A percentile compares a stretch with the other conserved stretches of the same genome.
These are phyloP conservation scores for Neoarius graeffei DNA, from an alignment of 2,113 vertebrate genomes.

Conservation along the genomic window DNA sequence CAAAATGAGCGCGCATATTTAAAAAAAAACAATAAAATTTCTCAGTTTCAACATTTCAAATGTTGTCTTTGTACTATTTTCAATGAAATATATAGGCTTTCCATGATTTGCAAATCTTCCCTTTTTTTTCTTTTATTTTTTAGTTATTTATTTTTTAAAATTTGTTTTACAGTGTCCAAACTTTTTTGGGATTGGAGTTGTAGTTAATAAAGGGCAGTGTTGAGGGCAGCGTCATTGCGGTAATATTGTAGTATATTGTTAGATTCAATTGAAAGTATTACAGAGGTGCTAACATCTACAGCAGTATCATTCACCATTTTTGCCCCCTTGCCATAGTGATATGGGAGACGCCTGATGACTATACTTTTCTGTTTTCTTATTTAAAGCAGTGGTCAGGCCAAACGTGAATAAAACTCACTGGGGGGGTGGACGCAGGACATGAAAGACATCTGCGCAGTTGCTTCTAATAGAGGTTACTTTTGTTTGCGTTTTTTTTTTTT, in stretches of 20 bases:
- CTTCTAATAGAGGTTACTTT: background rate
- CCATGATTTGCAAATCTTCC: no score
- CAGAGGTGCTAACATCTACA: background rate
- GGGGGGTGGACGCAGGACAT: background rate
- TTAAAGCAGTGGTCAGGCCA: background rate
- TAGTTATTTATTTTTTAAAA: no score
- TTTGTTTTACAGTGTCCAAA: no score
- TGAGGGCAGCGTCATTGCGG: background rate
- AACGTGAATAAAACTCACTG: background rate
- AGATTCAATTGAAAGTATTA: background rate
- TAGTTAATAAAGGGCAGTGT: background rate
- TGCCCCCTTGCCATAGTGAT: background rate
- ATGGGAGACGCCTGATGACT: no score
- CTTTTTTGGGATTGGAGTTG: no score
- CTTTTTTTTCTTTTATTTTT: no score
- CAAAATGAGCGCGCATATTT: no score
- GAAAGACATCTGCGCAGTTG: background rate
- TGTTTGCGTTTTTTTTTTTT: background rate
- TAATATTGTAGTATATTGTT: background rate
- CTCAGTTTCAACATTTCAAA: no score
- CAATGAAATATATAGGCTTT: no score
- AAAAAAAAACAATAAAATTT: no score
- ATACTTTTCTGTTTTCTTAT: background rate
- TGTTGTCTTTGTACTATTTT: no score
- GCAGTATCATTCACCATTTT: background rate